phyloP scores from a whole-genome alignment of 2,113 vertebrate genomes.

The Gymnorhina tibicen region DNA sequence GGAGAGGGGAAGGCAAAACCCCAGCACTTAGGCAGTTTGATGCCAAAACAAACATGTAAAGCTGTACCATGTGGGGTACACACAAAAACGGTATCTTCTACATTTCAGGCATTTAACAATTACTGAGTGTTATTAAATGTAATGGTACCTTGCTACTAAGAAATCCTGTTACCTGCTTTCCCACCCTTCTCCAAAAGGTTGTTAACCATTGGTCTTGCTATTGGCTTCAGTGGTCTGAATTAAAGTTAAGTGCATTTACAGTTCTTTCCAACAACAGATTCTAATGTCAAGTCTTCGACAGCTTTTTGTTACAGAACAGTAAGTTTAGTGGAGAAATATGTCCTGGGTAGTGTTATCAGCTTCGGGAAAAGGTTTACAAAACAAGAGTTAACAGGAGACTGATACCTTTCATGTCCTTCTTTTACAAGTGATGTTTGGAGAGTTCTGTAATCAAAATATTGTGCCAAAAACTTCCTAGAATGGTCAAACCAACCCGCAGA shows the following conservation, averaged over 20 bases:
- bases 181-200: background rate
- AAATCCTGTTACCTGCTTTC: background rate
- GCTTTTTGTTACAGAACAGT: background rate
- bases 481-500: background rate
- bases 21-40: background rate
- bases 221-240: background rate
- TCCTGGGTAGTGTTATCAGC: background rate
- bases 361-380: background rate
- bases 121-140: background rate
- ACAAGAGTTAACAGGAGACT: background rate
- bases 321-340: background rate
- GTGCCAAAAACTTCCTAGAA: slow-evolving; percentile 31
- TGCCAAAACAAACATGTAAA: background rate
- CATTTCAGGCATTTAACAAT: background rate
- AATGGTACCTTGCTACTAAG: background rate
- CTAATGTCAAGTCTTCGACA: background rate
- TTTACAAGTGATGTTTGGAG: background rate
- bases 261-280: background rate
- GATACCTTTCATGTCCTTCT: background rate
- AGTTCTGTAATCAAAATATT: background rate
- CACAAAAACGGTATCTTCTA: background rate
- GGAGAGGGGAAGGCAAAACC: background rate
- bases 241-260: background rate
- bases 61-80: background rate
- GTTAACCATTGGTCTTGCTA: background rate